Conservation (phyloP, 2,797 vertebrate species). For the Lophotriccus pileatus region DNA sequence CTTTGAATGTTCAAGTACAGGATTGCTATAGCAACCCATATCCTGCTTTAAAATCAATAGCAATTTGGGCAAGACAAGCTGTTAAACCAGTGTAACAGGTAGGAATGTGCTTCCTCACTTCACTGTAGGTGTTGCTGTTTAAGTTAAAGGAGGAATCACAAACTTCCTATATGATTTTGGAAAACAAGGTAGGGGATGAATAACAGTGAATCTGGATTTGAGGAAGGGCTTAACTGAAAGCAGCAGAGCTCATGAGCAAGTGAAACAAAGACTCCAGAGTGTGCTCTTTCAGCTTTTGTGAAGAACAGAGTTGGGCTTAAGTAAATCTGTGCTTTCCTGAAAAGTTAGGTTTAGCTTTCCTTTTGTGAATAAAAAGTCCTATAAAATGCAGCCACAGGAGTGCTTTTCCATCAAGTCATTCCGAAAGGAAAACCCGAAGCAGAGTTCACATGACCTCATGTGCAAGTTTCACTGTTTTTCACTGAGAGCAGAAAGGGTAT, state of each 20-base stretch:
- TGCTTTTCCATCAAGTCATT: not conserved
- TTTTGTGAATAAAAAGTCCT: not conserved
- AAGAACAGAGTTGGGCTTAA: not conserved
- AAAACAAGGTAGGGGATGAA: not conserved
- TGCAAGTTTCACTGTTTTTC: not conserved
- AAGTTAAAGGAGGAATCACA: not conserved
- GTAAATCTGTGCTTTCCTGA: not conserved
- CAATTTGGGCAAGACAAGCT: conserved; percentile 47
- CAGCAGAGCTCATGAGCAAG: not conserved
- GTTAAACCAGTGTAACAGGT: not conserved
- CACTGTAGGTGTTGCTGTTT: not conserved
- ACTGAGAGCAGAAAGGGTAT: not conserved
- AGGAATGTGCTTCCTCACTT: not conserved
- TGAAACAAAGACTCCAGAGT: not conserved
- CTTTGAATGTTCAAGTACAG: not conserved
- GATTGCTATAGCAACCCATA: conserved; percentile 35
- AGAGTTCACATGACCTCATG: accelerated
- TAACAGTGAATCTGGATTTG: not conserved
- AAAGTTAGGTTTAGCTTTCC: not conserved
- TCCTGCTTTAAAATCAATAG: conserved; percentile 46
- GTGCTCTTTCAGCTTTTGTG: not conserved
- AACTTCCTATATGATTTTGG: not conserved
- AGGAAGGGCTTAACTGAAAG: not conserved
- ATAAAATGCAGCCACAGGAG: not conserved
- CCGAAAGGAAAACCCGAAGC: not conserved